A percentile compares a stretch with the other conserved stretches of the same genome.
Conservation (phyloP, 2,113 vertebrate species). For the Oenanthe melanoleuca region DNA sequence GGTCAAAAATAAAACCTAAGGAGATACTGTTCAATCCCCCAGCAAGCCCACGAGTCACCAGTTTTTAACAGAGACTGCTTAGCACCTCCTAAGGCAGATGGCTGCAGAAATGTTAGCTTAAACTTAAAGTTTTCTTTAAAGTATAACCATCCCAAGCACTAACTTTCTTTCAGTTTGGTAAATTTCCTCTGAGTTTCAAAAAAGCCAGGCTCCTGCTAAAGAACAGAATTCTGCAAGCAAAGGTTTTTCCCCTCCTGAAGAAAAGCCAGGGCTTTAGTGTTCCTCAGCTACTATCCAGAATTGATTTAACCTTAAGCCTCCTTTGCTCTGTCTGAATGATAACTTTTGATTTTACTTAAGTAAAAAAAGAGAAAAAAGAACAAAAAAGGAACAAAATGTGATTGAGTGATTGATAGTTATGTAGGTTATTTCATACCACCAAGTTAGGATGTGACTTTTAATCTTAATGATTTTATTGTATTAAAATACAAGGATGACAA, state of each 20-base stretch:
- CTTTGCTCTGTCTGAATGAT: not conserved
- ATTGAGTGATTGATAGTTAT: not conserved
- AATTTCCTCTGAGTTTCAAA: not conserved
- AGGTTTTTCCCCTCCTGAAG: not conserved
- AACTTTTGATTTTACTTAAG: not conserved
- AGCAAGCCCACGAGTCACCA: not conserved
- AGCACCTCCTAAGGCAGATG: not conserved
- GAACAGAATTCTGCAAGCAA: not conserved
- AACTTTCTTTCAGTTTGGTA: not conserved
- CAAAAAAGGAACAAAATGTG: not conserved
- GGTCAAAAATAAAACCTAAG: not conserved
- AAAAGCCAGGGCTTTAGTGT: conserved; percentile 7
- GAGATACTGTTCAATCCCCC: not conserved
- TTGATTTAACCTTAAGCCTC: conserved; percentile 31
- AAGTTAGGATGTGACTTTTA: not conserved
- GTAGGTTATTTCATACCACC: not conserved
- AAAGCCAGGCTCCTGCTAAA: not conserved
- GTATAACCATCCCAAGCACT: not conserved
- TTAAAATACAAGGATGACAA: not conserved
- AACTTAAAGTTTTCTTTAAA: not conserved
- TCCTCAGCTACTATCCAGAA: not conserved
- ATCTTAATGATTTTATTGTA: not conserved
- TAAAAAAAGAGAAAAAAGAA: not conserved
- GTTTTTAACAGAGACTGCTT: not conserved
- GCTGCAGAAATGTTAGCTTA: not conserved